phyloP scores from a whole-genome alignment of 2,888 invertebrate species.

The Pimpla rufipes region DNA sequence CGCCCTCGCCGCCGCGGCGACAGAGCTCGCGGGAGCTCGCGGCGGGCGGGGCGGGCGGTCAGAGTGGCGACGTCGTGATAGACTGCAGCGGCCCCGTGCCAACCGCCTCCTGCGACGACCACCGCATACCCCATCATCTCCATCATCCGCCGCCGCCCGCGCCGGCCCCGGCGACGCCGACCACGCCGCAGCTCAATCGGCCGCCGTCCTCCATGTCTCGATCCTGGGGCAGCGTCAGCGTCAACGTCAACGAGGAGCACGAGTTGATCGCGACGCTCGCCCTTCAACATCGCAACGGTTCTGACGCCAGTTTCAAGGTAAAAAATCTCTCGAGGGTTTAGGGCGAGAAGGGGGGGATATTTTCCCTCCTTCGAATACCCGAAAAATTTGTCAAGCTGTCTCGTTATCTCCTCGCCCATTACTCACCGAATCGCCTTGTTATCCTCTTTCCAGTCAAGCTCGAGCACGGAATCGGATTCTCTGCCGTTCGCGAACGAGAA shows the following conservation, averaged over 20 bases:
- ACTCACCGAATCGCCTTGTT: no score
- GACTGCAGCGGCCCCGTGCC: slow-evolving; percentile 85
- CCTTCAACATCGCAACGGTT: slow-evolving; percentile 90
- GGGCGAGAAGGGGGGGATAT: no score
- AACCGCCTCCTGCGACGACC: slow-evolving; percentile 85
- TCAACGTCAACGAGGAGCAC: slow-evolving; percentile 84
- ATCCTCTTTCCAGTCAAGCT: slow-evolving; percentile 91
- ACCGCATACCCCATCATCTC: slow-evolving; percentile 80
- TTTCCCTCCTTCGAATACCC: background rate
- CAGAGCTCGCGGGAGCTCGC: slow-evolving; percentile 86
- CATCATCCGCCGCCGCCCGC: slow-evolving; percentile 86
- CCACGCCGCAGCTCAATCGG: slow-evolving; percentile 87
- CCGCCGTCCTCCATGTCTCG: slow-evolving; percentile 86
- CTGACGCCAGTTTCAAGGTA: slow-evolving; percentile 94
- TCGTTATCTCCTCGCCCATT: no score
- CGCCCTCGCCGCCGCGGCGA: slow-evolving; percentile 93
- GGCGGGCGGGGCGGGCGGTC: slow-evolving; percentile 69
- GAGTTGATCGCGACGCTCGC: slow-evolving; percentile 85
- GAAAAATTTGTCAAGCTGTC: background rate
- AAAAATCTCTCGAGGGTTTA: background rate
- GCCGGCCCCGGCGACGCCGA: slow-evolving; percentile 89
- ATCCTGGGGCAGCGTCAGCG: slow-evolving; percentile 86
- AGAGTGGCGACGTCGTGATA: slow-evolving; percentile 82
- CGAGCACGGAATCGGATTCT: slow-evolving; percentile 98
- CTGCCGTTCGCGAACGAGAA: slow-evolving; percentile 99